A percentile compares a stretch with the other conserved stretches of the same genome.
phyloP scores from a whole-genome alignment of 2,888 invertebrate species.

The Melanotus villosus region DNA sequence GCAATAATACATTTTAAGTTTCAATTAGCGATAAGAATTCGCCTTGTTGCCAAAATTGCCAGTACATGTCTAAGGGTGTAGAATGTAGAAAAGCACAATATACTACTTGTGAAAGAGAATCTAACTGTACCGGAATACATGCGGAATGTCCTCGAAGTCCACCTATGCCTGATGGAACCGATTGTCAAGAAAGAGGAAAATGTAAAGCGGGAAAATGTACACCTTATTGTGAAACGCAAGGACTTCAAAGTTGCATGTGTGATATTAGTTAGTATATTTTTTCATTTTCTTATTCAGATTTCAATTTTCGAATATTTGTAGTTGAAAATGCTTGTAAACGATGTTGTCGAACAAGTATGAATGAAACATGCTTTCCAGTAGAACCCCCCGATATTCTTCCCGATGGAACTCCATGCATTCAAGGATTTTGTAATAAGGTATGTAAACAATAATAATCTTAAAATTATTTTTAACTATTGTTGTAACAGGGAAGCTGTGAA shows the following conservation, averaged over 20 bases:
- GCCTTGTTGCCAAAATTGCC: conserved; percentile 94
- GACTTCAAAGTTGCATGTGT: conserved; percentile 96
- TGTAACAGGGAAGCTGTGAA: conserved; percentile 87
- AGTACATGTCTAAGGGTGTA: conserved; percentile 85
- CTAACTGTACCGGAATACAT: conserved; percentile 86
- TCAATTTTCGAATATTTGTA: conserved; percentile 63
- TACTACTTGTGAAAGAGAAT: conserved; percentile 93
- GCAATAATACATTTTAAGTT: too few relatives aligned
- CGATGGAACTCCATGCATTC: conserved; percentile 96
- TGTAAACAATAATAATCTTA: too few relatives aligned
- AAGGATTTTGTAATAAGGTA: conserved; percentile 96
- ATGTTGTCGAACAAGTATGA: conserved; percentile 92
- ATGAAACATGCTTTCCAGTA: conserved; percentile 93
- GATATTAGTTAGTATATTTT: conserved; percentile 80
- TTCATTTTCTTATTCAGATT: neutral
- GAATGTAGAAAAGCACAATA: conserved; percentile 94
- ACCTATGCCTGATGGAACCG: conserved; percentile 88
- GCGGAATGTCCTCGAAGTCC: conserved; percentile 90
- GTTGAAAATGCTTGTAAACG: conserved; percentile 94
- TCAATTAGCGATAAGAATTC: conserved; percentile 97
- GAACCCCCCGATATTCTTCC: conserved; percentile 90
- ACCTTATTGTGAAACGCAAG: conserved; percentile 95
- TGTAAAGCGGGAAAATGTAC: conserved; percentile 93
- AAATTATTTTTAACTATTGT: neutral
- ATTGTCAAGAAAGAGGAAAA: conserved; percentile 92